Evolutionary conservation across 2,113 vertebrate genomes (phyloP), one percentile per base, ranked within the genome.

Genomic region (Casuarius casuarius): DNA sequence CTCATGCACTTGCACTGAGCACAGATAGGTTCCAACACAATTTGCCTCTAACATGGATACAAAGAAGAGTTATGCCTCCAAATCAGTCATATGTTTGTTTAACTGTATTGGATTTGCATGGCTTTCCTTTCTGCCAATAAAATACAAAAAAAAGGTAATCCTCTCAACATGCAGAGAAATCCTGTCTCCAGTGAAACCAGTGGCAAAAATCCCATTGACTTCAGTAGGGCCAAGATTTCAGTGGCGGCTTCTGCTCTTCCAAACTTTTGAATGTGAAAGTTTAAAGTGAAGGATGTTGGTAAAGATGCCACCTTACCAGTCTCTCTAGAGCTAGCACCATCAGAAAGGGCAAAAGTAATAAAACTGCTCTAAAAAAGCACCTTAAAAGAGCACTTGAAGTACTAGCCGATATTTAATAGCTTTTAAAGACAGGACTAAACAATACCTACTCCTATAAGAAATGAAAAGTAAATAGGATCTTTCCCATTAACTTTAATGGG

Each of bases 51-150:
- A 89, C 21, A 87, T 0, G 1, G 56, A 61, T 75, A 52, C 62
- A 92, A 84, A 92, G 49, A 90, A 54, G 54, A 95, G 58, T 94
- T 90, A 70, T 26, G 12, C 56, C 74, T 92, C 92, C 88, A 89
- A 94, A 88, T 42, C 28, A 56, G 62, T 84, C 65, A 46, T 49
- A 58, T 81, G 49, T 80, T 95, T 93, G 63, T 51, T 93, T 94
- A 93, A 88, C 54, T 93, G 31, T 35, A 63, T 21, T 94, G 42
- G 68, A 84, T 92, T 93, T 93, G 42, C 67, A 92, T 0, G 0
- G 79, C 56, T 92, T 94, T 74, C 68, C 42, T 88, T 86, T 84
- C 56, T 71, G 83, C 76, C 83, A 95, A 20, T 38, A 71, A 86
- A 87, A 87, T 10, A 40, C 3, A 40, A 14, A 29, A 68, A 56